These are phyloP conservation scores for Argyra leucocephala DNA, from an alignment of 2,888 invertebrate species.

Conservation along the genomic window DNA sequence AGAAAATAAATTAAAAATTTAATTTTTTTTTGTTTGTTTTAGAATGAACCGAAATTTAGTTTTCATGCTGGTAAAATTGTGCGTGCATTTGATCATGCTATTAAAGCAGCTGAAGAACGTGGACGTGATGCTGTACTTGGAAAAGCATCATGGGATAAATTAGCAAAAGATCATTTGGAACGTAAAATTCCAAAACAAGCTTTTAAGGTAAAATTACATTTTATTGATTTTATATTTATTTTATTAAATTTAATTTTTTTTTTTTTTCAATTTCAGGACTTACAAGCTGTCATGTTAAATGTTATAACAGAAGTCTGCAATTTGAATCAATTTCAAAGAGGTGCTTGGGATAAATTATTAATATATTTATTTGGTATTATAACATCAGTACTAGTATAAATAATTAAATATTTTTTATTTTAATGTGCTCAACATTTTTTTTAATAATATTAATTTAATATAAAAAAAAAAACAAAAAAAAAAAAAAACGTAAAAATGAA, in stretches of 20 bases:
- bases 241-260: neutral
- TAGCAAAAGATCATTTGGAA: conserved; percentile 35
- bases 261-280: conserved; percentile 29
- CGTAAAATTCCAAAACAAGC: conserved; percentile 36
- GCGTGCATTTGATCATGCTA: conserved; percentile 38
- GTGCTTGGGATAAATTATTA: conserved; percentile 37
- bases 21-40: neutral
- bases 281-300: conserved; percentile 36
- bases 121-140: conserved; percentile 32
- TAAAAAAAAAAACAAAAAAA: too few relatives aligned
- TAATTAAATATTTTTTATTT: too few relatives aligned
- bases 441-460: too few relatives aligned
- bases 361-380: conserved; percentile 25
- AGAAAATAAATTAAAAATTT: too few relatives aligned
- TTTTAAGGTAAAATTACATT: conserved; percentile 30
- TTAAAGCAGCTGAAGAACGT: conserved; percentile 35
- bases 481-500: too few relatives aligned
- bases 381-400: neutral
- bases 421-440: too few relatives aligned
- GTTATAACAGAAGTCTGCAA: conserved; percentile 36
- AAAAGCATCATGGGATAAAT: conserved; percentile 34
- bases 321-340: conserved; percentile 34
- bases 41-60: conserved; percentile 37
- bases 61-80: conserved; percentile 38
- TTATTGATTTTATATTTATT: neutral